Evolutionary conservation across 2,888 invertebrate species (phyloP), one percentile per base, ranked within the genome.

Genomic region (Sesamia inferens): DNA sequence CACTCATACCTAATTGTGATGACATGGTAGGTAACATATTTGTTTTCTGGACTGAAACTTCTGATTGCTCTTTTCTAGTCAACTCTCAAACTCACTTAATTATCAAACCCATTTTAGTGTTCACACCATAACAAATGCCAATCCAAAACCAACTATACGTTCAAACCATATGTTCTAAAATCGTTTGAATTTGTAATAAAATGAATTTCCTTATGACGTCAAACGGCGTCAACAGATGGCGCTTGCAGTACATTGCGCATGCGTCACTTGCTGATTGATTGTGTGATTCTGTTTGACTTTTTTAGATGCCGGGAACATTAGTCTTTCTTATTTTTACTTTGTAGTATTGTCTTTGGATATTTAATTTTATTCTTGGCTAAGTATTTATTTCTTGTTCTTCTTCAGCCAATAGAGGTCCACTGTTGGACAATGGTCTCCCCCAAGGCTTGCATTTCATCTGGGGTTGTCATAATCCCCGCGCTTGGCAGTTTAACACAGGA

Each of bases 211-310:
- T 47, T 47, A 59, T 92, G 90, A 91, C 89, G 90, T 90, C 87
- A 89, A 58, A 48, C 71, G 88, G 86, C 88, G 90, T 88, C 88
- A 86, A 90, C 86, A 93, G 93, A 93, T 92, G 93, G 92, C 93
- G 91, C 78, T 88, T 85, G 82, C 71, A 48, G 69, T 72, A 39
- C 66, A 81, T 66, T 85, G 74, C 81, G 87, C 79, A 81, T 89
- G 92, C 90, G 91, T 90, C 90, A 90, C 72, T 69, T 5, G 42
- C 19, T 91, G 91, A 92, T 90, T 83, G 87, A 91, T 90, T 73
- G 82, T 76, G 81, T 72, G 80, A 85, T 90, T 88, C 85, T 81
- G 78, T 87, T 89, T 83, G 83, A 87, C 89, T 89, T 91, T 90
- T 58, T 91, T 89, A 79, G 78, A 83, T 84, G 69, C 71, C 71